Evolutionary conservation across 2,113 vertebrate species (phyloP).

Genomic region (Felis catus): DNA sequence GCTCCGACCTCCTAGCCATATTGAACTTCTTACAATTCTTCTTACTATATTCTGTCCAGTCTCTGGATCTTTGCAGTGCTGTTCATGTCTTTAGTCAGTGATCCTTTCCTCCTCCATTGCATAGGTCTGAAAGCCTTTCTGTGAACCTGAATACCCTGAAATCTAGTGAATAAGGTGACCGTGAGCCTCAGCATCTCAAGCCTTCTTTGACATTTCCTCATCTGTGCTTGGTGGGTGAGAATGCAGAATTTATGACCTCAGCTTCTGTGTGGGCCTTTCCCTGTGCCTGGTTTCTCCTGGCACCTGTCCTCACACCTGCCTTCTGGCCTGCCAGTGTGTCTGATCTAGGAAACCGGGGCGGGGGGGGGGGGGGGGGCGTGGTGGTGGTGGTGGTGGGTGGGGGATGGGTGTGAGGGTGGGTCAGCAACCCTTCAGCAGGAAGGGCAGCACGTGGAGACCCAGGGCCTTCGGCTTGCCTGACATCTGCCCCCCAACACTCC

Average conservation of each 20-base stretch:
- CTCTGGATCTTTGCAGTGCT: neutral
- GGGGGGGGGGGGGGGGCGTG: too few species aligned
- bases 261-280: neutral
- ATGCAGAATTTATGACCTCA: neutral
- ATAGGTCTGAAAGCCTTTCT: neutral
- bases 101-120: neutral
- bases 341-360: neutral
- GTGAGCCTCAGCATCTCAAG: neutral
- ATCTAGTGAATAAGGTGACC: neutral
- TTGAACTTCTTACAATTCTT: neutral
- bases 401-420: neutral
- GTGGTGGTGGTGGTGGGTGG: too few species aligned
- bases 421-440: neutral
- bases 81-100: neutral
- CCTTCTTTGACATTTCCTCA: neutral
- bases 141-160: neutral
- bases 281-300: neutral
- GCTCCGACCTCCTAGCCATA: neutral
- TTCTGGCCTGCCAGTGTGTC: neutral
- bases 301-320: constrained; percentile 15
- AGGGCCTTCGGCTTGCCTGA: neutral
- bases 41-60: neutral
- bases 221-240: neutral
- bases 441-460: neutral
- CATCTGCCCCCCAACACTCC: neutral